Evolutionary conservation across 2,113 vertebrate species (phyloP).

Genomic region (Varanus salvator): DNA sequence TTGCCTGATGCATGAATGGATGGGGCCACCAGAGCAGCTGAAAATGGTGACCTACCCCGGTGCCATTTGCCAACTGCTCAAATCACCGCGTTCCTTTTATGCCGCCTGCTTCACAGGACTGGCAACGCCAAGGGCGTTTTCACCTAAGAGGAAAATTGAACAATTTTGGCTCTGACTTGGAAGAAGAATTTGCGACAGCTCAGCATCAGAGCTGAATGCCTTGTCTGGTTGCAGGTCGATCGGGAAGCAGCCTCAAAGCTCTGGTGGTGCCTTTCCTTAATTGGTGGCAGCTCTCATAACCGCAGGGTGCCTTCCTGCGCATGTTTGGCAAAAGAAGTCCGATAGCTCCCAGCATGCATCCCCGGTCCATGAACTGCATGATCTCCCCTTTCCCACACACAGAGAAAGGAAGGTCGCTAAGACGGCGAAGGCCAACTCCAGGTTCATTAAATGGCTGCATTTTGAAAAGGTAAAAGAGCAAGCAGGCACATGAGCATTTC

Average conservation of each 20-base stretch:
- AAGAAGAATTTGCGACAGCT: neutral
- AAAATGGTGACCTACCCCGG: neutral
- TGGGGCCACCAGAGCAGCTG: neutral
- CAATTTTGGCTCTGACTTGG: neutral
- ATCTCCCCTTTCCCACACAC: neutral
- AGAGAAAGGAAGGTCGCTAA: neutral
- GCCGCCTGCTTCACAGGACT: constrained; percentile 35
- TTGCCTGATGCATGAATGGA: constrained; percentile 26
- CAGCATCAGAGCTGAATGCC: neutral
- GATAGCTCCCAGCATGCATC: too few species aligned
- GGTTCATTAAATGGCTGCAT: neutral
- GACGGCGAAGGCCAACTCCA: neutral
- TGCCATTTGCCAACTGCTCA: neutral
- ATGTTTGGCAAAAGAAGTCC: too few species aligned
- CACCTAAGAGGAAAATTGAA: neutral
- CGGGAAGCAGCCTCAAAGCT: neutral
- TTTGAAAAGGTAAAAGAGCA: neutral
- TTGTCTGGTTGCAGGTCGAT: neutral
- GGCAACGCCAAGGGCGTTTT: constrained; percentile 6
- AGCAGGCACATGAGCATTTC: too few species aligned
- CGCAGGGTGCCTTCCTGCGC: too few species aligned
- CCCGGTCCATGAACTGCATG: too few species aligned
- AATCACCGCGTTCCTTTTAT: constrained; percentile 38
- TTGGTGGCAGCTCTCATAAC: too few species aligned
- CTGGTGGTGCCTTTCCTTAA: too few species aligned